phyloP scores from a whole-genome alignment of 2,797 vertebrate genomes.

The Brotogeris chrysoptera region DNA sequence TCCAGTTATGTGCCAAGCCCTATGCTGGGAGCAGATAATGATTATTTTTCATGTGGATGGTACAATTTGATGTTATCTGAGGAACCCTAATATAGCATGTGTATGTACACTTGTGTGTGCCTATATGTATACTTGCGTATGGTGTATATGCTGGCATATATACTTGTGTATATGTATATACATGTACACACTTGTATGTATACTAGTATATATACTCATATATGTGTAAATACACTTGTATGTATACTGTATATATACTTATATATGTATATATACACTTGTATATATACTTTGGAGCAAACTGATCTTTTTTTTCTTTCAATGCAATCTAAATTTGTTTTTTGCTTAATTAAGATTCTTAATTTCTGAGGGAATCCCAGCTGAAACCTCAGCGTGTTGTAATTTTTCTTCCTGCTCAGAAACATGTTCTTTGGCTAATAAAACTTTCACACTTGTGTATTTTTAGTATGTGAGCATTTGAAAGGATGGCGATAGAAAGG shows the following conservation, averaged over 20 bases:
- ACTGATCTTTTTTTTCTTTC: neutral
- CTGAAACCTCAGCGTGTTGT: neutral
- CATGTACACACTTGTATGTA: no score
- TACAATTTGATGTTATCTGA: neutral
- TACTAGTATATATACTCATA: no score
- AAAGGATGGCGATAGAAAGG: neutral
- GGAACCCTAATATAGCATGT: neutral
- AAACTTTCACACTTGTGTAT: neutral
- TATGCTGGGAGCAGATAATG: neutral
- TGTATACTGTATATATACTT: no score
- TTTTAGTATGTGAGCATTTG: neutral
- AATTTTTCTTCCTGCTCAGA: neutral
- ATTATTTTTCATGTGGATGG: neutral
- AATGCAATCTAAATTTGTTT: neutral
- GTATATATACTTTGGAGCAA: neutral
- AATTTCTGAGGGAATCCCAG: neutral
- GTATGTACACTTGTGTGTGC: neutral
- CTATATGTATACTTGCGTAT: neutral
- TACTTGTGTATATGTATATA: no score
- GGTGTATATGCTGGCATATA: no score
- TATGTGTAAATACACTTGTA: no score
- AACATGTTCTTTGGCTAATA: neutral
- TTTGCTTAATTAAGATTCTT: slow-evolving; percentile 23
- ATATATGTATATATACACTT: neutral
- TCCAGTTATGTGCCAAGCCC: neutral